Conservation (phyloP, 2,888 invertebrate genomes). For the Autographa pulchrina region DNA sequence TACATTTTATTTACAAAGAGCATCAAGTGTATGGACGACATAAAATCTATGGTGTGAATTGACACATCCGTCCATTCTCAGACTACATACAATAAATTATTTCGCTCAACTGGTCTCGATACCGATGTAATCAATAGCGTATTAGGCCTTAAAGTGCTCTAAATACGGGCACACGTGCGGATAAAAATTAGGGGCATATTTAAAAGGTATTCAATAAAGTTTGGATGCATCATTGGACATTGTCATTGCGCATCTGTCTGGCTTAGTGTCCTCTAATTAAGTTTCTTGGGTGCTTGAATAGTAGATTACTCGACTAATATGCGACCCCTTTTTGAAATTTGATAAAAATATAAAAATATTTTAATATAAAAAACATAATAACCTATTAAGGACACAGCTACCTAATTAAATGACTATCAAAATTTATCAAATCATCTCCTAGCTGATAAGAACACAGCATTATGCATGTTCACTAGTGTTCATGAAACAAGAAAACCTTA, state of each 20-base stretch:
- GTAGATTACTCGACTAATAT: no score
- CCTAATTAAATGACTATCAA: no score
- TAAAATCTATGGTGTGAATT: constrained; percentile 36
- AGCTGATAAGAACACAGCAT: no score
- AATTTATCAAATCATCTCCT: no score
- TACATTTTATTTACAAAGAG: no score
- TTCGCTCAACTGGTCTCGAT: constrained; percentile 38
- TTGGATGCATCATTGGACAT: background rate
- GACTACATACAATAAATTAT: constrained; percentile 31
- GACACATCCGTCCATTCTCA: constrained; percentile 45
- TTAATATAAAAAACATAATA: no score
- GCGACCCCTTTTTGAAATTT: no score
- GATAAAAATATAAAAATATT: no score
- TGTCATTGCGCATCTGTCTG: background rate
- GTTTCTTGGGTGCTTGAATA: no score
- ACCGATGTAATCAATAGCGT: constrained; percentile 56
- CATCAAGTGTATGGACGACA: background rate
- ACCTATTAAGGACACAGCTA: no score
- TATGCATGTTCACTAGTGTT: background rate
- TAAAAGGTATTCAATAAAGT: background rate
- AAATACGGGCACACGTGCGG: constrained; percentile 44
- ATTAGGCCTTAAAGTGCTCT: constrained; percentile 55
- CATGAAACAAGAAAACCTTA: background rate
- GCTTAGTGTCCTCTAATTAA: background rate
- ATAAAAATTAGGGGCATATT: constrained; percentile 35